Conservation (phyloP, 2,113 vertebrate genomes). For the Heliornis fulica region DNA sequence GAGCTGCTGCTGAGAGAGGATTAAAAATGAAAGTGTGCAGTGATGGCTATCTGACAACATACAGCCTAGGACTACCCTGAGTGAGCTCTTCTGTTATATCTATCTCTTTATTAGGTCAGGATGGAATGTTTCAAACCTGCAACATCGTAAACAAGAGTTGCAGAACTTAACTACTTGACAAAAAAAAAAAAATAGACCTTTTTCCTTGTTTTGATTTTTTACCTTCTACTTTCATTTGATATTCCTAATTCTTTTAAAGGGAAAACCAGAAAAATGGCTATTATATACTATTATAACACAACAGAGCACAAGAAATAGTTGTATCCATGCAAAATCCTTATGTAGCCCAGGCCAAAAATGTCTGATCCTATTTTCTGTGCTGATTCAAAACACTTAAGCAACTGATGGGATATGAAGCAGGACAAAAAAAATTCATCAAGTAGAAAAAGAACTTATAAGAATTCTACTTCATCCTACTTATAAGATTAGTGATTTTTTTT, state of each 20-base stretch:
- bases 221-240: neutral
- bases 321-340: neutral
- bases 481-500: fast-evolving
- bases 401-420: neutral
- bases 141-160: neutral
- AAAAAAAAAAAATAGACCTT: neutral
- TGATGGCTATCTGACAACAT: neutral
- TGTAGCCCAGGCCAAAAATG: neutral
- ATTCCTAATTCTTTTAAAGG: neutral
- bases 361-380: neutral
- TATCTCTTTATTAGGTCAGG: neutral
- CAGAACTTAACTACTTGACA: neutral
- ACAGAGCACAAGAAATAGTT: neutral
- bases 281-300: neutral
- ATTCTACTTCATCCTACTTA: neutral
- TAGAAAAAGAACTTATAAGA: neutral
- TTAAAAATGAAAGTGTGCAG: neutral
- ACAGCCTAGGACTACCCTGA: neutral
- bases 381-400: neutral
- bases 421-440: neutral
- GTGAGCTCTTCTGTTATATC: neutral
- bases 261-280: neutral
- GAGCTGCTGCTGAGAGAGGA: neutral
- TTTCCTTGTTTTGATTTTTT: neutral
- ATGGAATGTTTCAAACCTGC: neutral